phyloP scores from a whole-genome alignment of 2,888 invertebrate genomes.

The Morpho helenor region DNA sequence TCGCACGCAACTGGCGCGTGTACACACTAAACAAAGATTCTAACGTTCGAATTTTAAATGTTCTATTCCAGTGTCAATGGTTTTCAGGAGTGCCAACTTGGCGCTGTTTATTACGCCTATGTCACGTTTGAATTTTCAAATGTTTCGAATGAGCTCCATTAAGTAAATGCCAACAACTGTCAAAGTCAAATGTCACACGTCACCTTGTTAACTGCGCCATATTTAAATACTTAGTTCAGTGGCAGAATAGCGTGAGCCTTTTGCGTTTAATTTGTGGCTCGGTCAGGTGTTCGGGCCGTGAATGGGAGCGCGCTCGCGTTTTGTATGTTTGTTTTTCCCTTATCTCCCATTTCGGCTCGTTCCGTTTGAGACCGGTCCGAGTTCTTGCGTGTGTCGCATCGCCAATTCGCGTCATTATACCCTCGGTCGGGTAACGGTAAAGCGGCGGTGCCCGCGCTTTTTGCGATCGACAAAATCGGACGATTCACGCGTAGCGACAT shows the following conservation, averaged over 20 bases:
- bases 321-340: conserved; percentile 58
- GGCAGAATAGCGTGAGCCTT: conserved; percentile 45
- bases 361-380: conserved; percentile 55
- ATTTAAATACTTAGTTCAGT: conserved; percentile 12
- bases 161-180: conserved; percentile 2
- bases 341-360: conserved; percentile 55
- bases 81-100: no score
- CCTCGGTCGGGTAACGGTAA: conserved; percentile 54
- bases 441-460: conserved; percentile 52
- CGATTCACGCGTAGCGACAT: conserved; percentile 56
- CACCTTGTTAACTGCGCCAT: conserved; percentile 5
- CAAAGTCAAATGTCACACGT: conserved; percentile 8
- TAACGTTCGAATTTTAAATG: conserved; percentile 9
- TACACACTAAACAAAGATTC: conserved; percentile 35
- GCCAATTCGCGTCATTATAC: conserved; percentile 59
- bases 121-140: conserved; percentile 1
- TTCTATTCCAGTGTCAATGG: no score
- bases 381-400: conserved; percentile 62
- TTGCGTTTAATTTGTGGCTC: conserved; percentile 32
- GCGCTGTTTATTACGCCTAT: no score
- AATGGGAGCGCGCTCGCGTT: conserved; percentile 51
- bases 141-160: conserved; percentile 6
- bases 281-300: conserved; percentile 52
- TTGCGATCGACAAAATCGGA: conserved; percentile 55
- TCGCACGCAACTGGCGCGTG: conserved; percentile 44